phyloP scores from a whole-genome alignment of 2,113 vertebrate genomes.

The Podarcis muralis region DNA sequence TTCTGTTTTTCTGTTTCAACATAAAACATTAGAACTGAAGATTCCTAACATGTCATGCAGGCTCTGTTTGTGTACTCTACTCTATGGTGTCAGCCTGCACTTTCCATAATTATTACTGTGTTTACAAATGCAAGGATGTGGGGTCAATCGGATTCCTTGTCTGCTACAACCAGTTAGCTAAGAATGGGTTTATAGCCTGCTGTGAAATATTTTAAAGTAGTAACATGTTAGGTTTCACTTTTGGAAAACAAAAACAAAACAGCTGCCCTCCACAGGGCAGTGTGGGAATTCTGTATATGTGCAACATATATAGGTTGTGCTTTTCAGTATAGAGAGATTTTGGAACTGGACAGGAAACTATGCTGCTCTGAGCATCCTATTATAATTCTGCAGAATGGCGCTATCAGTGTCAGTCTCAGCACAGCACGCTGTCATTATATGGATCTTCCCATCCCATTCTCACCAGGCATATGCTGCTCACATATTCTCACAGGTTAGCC shows the following conservation, averaged over 20 bases:
- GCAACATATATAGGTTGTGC: not conserved
- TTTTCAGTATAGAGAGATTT: not conserved
- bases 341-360: not conserved
- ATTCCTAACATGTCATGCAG: conserved; percentile 1
- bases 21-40: conserved; percentile 19
- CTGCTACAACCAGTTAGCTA: not conserved
- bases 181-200: not conserved
- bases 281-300: not conserved
- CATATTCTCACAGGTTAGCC: not conserved
- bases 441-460: not conserved
- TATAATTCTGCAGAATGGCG: not conserved
- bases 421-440: not conserved
- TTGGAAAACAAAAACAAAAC: not conserved
- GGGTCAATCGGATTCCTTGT: not conserved
- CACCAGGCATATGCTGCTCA: not conserved
- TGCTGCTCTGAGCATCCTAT: not conserved
- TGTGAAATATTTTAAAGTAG: not conserved
- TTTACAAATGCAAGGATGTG: conserved; percentile 20
- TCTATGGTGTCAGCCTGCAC: conserved; percentile 14
- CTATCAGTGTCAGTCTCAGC: not conserved
- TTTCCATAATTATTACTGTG: conserved; percentile 29
- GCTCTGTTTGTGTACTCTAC: not conserved
- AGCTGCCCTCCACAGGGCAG: not conserved
- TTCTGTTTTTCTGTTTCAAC: not conserved
- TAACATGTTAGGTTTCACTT: not conserved